Conservation (phyloP, 2,113 vertebrate genomes). For the Myrmecobius fasciatus region DNA sequence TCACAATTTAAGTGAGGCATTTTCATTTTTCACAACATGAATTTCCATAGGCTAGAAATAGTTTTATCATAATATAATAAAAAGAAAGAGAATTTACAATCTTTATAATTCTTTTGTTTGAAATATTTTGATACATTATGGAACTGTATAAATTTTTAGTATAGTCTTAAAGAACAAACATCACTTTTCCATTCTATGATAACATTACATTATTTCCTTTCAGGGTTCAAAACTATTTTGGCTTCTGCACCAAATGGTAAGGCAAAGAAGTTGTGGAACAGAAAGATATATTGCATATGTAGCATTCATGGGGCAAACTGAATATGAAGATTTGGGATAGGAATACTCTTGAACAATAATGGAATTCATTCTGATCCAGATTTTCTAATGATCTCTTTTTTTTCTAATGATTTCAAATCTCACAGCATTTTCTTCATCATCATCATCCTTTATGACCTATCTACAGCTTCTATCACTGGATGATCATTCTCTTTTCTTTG, state of each 20-base stretch:
- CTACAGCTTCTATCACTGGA: not conserved
- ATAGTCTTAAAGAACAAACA: not conserved
- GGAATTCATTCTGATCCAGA: not conserved
- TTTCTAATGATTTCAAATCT: not conserved
- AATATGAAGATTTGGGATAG: not conserved
- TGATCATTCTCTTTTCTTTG: not conserved
- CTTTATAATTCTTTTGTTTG: not conserved
- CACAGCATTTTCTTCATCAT: not conserved
- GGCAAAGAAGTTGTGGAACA: not conserved
- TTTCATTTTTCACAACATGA: not conserved
- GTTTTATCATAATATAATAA: not conserved
- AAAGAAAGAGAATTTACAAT: not conserved
- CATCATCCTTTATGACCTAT: not conserved
- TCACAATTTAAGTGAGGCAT: constrained; percentile 19
- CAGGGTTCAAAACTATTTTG: not conserved
- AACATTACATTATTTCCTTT: not conserved
- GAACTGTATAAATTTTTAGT: constrained; percentile 1
- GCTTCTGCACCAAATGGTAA: not conserved
- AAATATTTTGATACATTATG: not conserved
- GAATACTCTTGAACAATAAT: not conserved
- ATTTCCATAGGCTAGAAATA: not conserved
- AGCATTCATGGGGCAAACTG: not conserved
- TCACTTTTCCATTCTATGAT: not conserved
- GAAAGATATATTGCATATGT: accelerated
- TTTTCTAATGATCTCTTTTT: not conserved